Base-by-base conservation (phyloP, 1,140 invertebrate genomes). In the Ectropis grisescens region DNA sequence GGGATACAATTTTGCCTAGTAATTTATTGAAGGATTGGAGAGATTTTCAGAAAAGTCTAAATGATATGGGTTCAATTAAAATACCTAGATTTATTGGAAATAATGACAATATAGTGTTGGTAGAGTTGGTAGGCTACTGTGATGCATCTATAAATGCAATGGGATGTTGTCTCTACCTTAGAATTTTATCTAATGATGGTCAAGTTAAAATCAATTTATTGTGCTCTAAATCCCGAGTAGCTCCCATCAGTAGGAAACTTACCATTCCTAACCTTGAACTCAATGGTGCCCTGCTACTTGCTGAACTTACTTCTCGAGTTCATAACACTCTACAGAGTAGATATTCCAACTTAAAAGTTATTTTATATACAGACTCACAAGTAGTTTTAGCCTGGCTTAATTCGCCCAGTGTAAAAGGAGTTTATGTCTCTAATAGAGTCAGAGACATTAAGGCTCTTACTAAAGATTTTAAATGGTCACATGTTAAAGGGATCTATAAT, bases 361-460 rank as follows among this genome's bases (percentile, higher is more conserved):
- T 13, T 15, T 36, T 48, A 11, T 69, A 24, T 49, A 51, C 56
- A 6, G 79, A 84, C 47, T 82, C 74, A 9, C 55, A 48, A 11
- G 60, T 79, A 13, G 57, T 58, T 1, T 30, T 82, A 7, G 16
- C 48, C 1, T 83, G 76, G 72, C 44, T 82, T 1, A 33, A 41
- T 13, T 34, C 35, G 9, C 12, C 40, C 4, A 39, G 55, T 6
- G 24, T 42, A 10, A 39, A 37, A 39, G 62, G 69, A 44, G 45
- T 44, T 1, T 79, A 61, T 46, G 62, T 81, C 2, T 46, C 29
- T 6, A 76, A 82, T 47, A 41, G 69, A 27, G 62, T 78, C 0
- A 33, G 37, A 15, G 30, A 64, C 43, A 74, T 83, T 29, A 55
- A 58, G 22, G 39, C 57, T 13, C 10, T 55, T 1, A 39, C 27